Evolutionary conservation across 2,113 vertebrate species (phyloP), one percentile per base, ranked within the genome.

Genomic region (Aspiorhynchus laticeps): DNA sequence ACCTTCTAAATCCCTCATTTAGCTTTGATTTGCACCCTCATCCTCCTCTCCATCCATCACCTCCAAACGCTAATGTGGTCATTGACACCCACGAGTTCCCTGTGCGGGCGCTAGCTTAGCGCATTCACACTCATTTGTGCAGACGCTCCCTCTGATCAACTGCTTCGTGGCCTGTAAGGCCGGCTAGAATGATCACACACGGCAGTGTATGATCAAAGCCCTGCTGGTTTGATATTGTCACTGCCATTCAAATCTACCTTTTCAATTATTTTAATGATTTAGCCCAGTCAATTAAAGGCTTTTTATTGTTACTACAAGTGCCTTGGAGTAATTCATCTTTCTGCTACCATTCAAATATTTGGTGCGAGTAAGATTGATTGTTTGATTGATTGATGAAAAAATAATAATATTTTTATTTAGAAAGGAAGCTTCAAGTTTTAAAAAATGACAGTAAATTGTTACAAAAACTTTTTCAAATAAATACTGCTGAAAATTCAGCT

Each of bases 1-100:
- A 24, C 73, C 53, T 46, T 83, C 41, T 65, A 76, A 77, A 87
- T 83, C 73, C 31, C 79, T 82, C 79, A 81, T 83, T 69, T 63
- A 69, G 53, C 56, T 53, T 65, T 76, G 78, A 82, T 76, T 65
- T 65, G 4, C 17, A 26, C 33, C 67, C 59, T 85, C 78, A 14
- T 38, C 36, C 43, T 85, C 63, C 36, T 61, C 53, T 78, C 59
- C 28, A 41, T 81, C 41, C 36, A 0, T 67, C 28, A 71, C 19
- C 28, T 67, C 81, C 43, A 83, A 31, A 83, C 5, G 4, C 43
- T 67, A 31, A 67, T 69, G 61, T 69, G 41, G 26, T 71, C 63
- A 82, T 28, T 51, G 59, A 75, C 79, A 67, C 28, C 24, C 61
- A 81, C 53, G 1, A 61, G 53, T 6, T 21, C 53, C 24, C 24